A percentile compares a stretch with the other conserved stretches of the same genome.
These are phyloP conservation scores for Drosophila buzzatii DNA, from an alignment of 2,888 invertebrate genomes.

Conservation along the genomic window DNA sequence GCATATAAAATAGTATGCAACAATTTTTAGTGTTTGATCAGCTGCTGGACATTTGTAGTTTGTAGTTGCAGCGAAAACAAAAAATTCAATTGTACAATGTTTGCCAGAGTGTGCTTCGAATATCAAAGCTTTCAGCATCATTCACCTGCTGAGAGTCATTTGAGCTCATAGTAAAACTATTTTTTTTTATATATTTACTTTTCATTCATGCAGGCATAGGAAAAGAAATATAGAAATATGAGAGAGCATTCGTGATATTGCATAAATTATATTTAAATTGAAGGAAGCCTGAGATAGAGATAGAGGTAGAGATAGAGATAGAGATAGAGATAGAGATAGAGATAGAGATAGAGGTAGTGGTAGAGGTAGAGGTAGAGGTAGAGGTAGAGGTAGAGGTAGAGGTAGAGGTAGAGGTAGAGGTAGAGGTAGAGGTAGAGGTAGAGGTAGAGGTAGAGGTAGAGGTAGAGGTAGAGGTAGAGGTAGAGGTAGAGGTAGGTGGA, in stretches of 20 bases:
- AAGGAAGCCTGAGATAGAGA: no score
- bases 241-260: not conserved
- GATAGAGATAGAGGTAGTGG: no score
- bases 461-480: no score
- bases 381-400: no score
- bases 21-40: conserved; percentile 53
- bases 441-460: no score
- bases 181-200: not conserved
- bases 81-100: conserved; percentile 26
- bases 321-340: no score
- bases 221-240: not conserved
- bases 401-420: no score
- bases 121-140: not conserved
- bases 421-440: no score
- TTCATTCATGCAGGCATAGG: not conserved
- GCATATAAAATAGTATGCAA: not conserved
- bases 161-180: not conserved
- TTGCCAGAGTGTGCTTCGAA: conserved; percentile 8
- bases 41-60: conserved; percentile 39
- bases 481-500: no score
- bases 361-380: no score
- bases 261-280: not conserved
- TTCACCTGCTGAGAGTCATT: not conserved
- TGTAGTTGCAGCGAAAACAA: conserved; percentile 6
- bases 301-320: no score